Evolutionary conservation across 2,797 vertebrate species (phyloP), one percentile per base, ranked within the genome.

Genomic region (Argentina silus): DNA sequence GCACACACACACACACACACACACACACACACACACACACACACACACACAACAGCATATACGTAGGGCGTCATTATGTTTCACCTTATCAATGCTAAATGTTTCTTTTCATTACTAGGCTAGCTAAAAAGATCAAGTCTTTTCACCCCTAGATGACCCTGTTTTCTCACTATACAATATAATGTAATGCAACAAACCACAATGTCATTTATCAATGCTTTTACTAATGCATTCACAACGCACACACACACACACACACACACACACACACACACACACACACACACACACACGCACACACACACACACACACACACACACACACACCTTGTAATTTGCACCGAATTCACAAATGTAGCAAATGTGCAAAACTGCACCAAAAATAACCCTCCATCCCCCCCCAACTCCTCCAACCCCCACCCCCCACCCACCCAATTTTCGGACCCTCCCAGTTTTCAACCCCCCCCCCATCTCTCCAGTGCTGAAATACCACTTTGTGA

Each of bases 401-500:
- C 78, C n/a, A n/a, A n/a, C n/a, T n/a, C n/a, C n/a, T n/a, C 27
- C 27, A 1, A 36, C 27, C 27, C 27, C 27, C 27, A 2, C 27
- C 27, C 27, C 27, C 27, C 27, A 36, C 27, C 27, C 27, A 36
- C 27, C 27, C 86, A 83, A 87, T 86, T 89, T 85, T 86, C 87
- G 85, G 81, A 80, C 76, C 72, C 79, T 72, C 82, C 78, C 86
- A 79, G 82, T 86, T 84, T 79, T 71, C 4, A 9, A 36, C 27
- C 27, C 27, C 27, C 27, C 27, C 27, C 51, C 77, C 70, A 44
- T 74, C 75, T 76, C 79, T 79, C 83, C 86, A 88, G 89, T 89
- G 88, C 88, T 90, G 88, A 91, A 91, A 90, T 85, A 86, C 88
- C 90, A 91, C 85, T 92, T 92, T 90, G 89, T 90, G 81, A 91